Base-by-base conservation (phyloP, 2,888 invertebrate species). In the Morpho deidamia region DNA sequence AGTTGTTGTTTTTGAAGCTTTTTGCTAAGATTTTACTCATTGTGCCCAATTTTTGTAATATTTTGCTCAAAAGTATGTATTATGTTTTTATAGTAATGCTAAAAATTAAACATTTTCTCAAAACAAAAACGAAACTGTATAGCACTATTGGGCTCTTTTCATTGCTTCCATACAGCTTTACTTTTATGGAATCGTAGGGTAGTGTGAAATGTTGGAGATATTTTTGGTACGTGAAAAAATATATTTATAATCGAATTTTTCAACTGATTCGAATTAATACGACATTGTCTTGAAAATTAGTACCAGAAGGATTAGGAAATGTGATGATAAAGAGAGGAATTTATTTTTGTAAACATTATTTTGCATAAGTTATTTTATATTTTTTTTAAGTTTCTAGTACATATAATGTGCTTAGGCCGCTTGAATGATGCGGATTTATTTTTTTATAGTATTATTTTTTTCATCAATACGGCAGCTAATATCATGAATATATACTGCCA, bases 331-430 rank as follows among this genome's bases (percentile, higher is more conserved):
- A 67, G 63, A 64, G 64, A 66, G 70, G 64, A 68, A 68, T 62
- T 76, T 81, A 82, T 84, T 83, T 84, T 83, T 83, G 70, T 81
- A 83, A 74, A 67, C 65, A 68, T 81, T 78, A 74, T 77, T 76
- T 74, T 73, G 68, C 70, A 69, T 76, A 81, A 77, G 74, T 80
- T 83, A 78, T 82, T 80, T 82, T 81, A 67, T 82, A 71, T 73
- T 72, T 72, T 71, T 72, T 74, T 74, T 61, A 71, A 64, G 70
- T 69, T 60, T 63, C 68, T 72, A 66, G 66, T 66, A 65, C 69
- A 67, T 66, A 66, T 62, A 73, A 74, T 70, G 75, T 79, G 77
- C 80, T 78, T 81, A 75, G 74, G 47, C 56, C 60, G 58, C 61
- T 51, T 41, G 42, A 56, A 52, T 32, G 39, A 58, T 58, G 61